Evolutionary conservation across 64 coral and sea anemone species (phyloP).

Genomic region (Stylophora pistillata): DNA sequence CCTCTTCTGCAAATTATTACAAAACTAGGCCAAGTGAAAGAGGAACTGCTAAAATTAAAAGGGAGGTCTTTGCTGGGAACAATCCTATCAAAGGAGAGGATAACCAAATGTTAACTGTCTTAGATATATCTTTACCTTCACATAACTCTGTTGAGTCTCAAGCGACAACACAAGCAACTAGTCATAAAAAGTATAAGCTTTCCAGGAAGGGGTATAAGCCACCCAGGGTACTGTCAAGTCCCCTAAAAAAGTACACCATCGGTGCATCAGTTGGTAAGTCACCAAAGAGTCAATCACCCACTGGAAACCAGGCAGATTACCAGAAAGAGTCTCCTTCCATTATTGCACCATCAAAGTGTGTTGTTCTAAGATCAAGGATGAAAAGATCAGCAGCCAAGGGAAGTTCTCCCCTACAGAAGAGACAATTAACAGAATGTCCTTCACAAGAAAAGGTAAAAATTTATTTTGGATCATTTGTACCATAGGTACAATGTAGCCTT

Average conservation of each 20-base stretch:
- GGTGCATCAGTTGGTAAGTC: background rate
- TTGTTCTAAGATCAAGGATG: conserved; percentile 29
- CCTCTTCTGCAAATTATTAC: background rate
- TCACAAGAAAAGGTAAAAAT: background rate
- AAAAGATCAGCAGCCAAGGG: conserved; percentile 55
- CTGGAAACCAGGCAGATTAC: background rate
- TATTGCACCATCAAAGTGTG: conserved; percentile 13
- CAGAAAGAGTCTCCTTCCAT: background rate
- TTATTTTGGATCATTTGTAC: too few species aligned
- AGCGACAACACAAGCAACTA: background rate
- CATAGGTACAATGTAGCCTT: too few species aligned
- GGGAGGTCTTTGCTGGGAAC: background rate
- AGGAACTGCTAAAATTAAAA: background rate
- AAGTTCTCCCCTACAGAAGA: conserved; percentile 33
- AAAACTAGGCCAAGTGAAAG: background rate
- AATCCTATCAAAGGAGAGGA: background rate
- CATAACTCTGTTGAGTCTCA: background rate
- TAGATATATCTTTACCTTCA: background rate
- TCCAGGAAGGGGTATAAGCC: conserved; percentile 7
- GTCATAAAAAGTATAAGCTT: conserved; percentile 22
- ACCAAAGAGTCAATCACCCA: background rate
- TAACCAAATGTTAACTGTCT: background rate
- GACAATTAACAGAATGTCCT: conserved; percentile 13
- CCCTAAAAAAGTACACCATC: background rate
- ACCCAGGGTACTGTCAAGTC: conserved; percentile 3